Conservation (phyloP, 1,140 invertebrate species). For the Papilio polytes region DNA sequence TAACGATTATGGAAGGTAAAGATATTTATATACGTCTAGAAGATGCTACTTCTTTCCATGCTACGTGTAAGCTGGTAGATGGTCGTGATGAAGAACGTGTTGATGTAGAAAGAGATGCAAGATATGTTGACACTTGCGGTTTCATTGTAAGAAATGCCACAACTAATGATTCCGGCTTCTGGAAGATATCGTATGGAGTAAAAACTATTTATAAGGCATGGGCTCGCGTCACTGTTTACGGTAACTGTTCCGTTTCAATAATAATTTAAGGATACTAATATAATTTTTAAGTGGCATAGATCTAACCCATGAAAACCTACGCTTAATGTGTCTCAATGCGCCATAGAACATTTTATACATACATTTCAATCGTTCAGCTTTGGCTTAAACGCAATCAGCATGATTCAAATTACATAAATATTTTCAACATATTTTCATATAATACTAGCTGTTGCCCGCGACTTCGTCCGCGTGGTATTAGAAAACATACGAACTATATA, state of each 20-base stretch:
- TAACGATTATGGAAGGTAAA: constrained; percentile 59
- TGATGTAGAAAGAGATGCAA: constrained; percentile 44
- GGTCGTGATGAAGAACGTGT: constrained; percentile 48
- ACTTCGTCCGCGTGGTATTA: no score
- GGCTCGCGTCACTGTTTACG: constrained; percentile 56
- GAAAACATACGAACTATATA: no score
- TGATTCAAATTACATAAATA: neutral
- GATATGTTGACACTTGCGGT: constrained; percentile 51
- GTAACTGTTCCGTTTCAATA: constrained; percentile 49
- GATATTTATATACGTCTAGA: constrained; percentile 60
- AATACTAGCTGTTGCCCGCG: no score
- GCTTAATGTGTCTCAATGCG: neutral
- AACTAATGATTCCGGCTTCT: constrained; percentile 52
- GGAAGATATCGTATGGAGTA: constrained; percentile 63
- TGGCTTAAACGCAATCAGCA: neutral
- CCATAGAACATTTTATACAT: neutral
- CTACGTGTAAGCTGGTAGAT: constrained; percentile 59
- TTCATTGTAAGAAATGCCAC: constrained; percentile 54
- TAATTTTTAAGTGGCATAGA: constrained; percentile 2
- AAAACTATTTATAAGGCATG: constrained; percentile 57
- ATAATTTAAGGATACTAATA: constrained; percentile 22
- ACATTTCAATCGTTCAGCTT: neutral
- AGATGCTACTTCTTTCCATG: constrained; percentile 47
- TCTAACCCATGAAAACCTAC: neutral
- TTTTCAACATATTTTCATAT: neutral